These are phyloP conservation scores for Sialis fuliginosa DNA, from an alignment of 2,888 invertebrate species.

Conservation along the genomic window DNA sequence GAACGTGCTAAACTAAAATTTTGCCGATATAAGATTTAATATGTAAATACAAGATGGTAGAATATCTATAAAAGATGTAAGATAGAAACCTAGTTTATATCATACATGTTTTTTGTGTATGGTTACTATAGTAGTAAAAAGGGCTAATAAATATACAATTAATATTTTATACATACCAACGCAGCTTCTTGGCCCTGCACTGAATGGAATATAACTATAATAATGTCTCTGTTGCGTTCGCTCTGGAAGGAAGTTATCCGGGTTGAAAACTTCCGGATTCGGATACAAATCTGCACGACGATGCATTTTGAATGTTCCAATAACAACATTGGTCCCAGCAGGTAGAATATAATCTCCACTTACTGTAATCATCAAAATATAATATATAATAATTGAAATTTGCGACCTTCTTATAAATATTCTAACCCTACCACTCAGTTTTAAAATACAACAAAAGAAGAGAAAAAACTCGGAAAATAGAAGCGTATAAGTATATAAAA, in stretches of 20 bases:
- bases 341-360: conserved; percentile 49
- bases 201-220: conserved; percentile 67
- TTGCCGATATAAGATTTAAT: too few species aligned
- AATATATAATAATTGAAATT: too few species aligned
- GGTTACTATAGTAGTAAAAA: too few species aligned
- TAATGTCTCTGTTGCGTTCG: conserved; percentile 59
- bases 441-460: too few species aligned
- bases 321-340: conserved; percentile 46
- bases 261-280: conserved; percentile 60
- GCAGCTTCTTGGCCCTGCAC: conserved; percentile 66
- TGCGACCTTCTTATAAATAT: too few species aligned
- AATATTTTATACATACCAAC: conserved; percentile 36
- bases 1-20: too few species aligned
- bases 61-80: not conserved
- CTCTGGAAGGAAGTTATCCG: conserved; percentile 74
- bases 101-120: conserved; percentile 1
- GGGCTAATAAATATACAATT: too few species aligned
- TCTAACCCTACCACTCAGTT: too few species aligned
- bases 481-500: not conserved
- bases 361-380: conserved; percentile 21
- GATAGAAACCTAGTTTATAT: conserved; percentile 3
- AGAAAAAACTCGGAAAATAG: too few species aligned
- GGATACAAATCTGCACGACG: conserved; percentile 53
- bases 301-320: conserved; percentile 51
- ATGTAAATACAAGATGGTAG: too few species aligned